These are phyloP conservation scores for Pararge aegeria DNA, from an alignment of 1,140 invertebrate genomes.

Conservation along the genomic window DNA sequence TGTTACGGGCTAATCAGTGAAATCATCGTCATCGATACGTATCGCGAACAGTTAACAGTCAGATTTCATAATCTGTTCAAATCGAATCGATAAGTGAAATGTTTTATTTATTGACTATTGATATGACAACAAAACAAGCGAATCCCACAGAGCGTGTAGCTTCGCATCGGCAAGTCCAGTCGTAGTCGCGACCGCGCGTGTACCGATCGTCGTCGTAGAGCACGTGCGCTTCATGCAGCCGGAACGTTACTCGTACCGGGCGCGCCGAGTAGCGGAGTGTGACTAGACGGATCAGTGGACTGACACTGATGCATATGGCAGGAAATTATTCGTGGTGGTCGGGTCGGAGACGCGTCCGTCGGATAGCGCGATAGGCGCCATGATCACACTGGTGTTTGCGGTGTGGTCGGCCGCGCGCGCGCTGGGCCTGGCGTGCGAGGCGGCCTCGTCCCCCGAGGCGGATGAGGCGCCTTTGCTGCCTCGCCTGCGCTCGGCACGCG, in stretches of 20 bases:
- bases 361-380: slow-evolving; percentile 58
- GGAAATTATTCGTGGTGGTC: slow-evolving; percentile 44
- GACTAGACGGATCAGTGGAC: slow-evolving; percentile 28
- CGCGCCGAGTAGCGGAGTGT: slow-evolving; percentile 22
- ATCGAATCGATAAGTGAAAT: slow-evolving; percentile 16
- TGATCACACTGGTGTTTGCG: slow-evolving; percentile 69
- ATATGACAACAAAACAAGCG: slow-evolving; percentile 38
- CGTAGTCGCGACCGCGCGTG: slow-evolving; percentile 56
- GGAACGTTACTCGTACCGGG: slow-evolving; percentile 22
- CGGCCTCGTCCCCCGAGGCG: slow-evolving; percentile 48
- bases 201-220: slow-evolving; percentile 42
- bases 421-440: slow-evolving; percentile 64
- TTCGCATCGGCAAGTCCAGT: slow-evolving; percentile 45
- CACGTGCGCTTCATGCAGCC: slow-evolving; percentile 46
- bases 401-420: slow-evolving; percentile 68
- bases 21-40: slow-evolving; percentile 9
- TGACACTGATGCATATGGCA: slow-evolving; percentile 48
- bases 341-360: slow-evolving; percentile 51
- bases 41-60: neutral
- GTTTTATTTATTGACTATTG: slow-evolving; percentile 29
- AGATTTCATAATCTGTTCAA: slow-evolving; percentile 4
- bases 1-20: slow-evolving; percentile 14
- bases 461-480: slow-evolving; percentile 73
- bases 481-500: slow-evolving; percentile 80
- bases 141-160: slow-evolving; percentile 29